Conservation (phyloP, 1,140 invertebrate species). For the Drosophila parvula region DNA sequence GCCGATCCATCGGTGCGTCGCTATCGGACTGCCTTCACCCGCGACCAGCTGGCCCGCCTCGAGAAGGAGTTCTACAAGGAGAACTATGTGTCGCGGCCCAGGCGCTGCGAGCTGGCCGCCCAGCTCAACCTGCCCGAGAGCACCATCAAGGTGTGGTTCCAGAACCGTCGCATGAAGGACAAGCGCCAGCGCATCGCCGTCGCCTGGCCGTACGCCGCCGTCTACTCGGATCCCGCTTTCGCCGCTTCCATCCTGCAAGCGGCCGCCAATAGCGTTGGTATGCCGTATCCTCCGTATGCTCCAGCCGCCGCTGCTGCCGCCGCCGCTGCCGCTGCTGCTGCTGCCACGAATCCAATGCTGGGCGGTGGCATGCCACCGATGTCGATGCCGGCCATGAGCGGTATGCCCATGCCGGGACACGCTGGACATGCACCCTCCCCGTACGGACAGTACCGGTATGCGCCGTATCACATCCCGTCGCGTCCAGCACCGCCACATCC, state of each 20-base stretch:
- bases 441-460: slow-evolving; percentile 84
- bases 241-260: slow-evolving; percentile 96
- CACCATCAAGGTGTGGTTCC: slow-evolving; percentile 99
- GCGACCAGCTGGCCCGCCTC: slow-evolving; percentile 96
- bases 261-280: slow-evolving; percentile 88
- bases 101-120: slow-evolving; percentile 97
- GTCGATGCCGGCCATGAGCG: slow-evolving; percentile 77
- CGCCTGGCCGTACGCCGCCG: slow-evolving; percentile 96
- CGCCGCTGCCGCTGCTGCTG: slow-evolving; percentile 47
- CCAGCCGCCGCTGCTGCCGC: slow-evolving; percentile 52
- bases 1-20: slow-evolving; percentile 90
- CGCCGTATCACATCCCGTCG: slow-evolving; percentile 84
- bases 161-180: slow-evolving; percentile 99
- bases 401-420: slow-evolving; percentile 32
- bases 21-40: slow-evolving; percentile 98
- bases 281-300: slow-evolving; percentile 86
- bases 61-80: slow-evolving; percentile 99
- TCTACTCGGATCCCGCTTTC: slow-evolving; percentile 96
- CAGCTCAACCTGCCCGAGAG: slow-evolving; percentile 97
- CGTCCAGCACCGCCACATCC: slow-evolving; percentile 69
- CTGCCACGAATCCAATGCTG: slow-evolving; percentile 82
- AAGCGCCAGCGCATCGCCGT: slow-evolving; percentile 97
- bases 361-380: slow-evolving; percentile 85
- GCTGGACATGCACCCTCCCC: slow-evolving; percentile 64
- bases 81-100: slow-evolving; percentile 98